Base-by-base conservation (phyloP, 2,888 invertebrate species). In the Agelastica alni region DNA sequence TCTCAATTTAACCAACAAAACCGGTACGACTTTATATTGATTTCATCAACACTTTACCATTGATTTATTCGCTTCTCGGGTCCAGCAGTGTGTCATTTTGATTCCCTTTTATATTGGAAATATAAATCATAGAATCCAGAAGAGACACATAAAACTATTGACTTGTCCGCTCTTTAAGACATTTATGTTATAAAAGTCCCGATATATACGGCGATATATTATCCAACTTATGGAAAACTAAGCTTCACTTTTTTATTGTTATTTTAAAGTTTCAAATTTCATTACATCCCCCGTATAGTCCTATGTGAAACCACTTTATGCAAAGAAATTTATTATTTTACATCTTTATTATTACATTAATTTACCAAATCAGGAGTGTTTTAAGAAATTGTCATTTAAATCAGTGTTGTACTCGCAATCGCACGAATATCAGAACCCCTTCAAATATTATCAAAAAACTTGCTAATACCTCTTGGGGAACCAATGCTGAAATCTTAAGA, bases 121-220 rank as follows among this genome's bases (percentile, higher is more conserved):
- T 58, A 65, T 65, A 65, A 65, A 63, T 63, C 64, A 63, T 57
- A 54, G 32, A 61, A 59, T 60, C 53, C 64, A 43, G 56, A 55
- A 54, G 62, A 62, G 62, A 56, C 62, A 59, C 63, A 62, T 64
- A 63, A 64, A 64, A 64, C 59, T 63, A 64, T 64, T 60, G 60
- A 57, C 57, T 53, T 62, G 62, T 64, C 59, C 58, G 54, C 59
- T 61, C 54, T 60, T 63, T 52, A 60, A 59, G 51, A 56, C 58
- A 57, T 62, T 61, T 48, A 30, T 53, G 59, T 60, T 59, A 64
- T 64, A 64, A 64, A 63, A 64, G 54, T 64, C 59, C 45, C 42
- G 52, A 56, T 52, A 60, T 62, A 58, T 59, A 62, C 59, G 62
- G 26, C 9, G 26, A 26, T 26, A 26, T 26, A 7, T 26, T n/a